Conservation (phyloP, 2,888 invertebrate species). For the Dynastes tityus region DNA sequence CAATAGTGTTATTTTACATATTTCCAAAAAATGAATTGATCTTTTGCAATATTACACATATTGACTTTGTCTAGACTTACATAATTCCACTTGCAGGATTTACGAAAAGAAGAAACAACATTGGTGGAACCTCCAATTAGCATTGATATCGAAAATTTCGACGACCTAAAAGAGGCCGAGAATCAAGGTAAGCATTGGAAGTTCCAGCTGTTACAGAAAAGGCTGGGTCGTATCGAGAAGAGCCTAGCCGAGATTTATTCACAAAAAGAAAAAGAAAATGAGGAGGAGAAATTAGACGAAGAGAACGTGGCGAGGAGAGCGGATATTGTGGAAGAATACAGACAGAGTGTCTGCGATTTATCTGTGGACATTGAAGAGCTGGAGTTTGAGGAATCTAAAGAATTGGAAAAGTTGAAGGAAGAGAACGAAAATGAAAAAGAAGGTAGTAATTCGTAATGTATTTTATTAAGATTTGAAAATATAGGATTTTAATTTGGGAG, state of each 20-base stretch:
- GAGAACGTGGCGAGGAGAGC: neutral
- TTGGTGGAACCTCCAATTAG: neutral
- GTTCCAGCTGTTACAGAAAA: constrained; percentile 49
- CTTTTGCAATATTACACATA: neutral
- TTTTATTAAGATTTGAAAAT: neutral
- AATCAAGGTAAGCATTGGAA: constrained; percentile 54
- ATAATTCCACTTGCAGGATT: constrained; percentile 9
- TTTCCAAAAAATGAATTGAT: too few relatives aligned
- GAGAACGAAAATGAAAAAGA: constrained; percentile 11
- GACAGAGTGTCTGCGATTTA: constrained; percentile 20
- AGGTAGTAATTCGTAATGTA: neutral
- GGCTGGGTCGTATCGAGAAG: constrained; percentile 54
- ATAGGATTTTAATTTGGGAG: neutral
- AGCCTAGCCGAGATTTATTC: constrained; percentile 38
- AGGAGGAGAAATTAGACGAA: constrained; percentile 5
- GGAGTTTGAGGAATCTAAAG: constrained; percentile 13
- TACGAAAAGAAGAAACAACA: neutral
- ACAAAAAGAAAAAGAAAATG: constrained; percentile 35
- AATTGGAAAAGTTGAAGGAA: neutral
- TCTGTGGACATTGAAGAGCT: constrained; percentile 34
- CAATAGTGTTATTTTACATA: too few relatives aligned
- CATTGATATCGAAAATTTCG: constrained; percentile 10
- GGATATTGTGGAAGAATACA: constrained; percentile 20
- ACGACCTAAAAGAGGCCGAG: constrained; percentile 47
- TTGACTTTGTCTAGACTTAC: neutral